These are phyloP conservation scores for Actias luna DNA, from an alignment of 2,888 invertebrate genomes.

Conservation along the genomic window DNA sequence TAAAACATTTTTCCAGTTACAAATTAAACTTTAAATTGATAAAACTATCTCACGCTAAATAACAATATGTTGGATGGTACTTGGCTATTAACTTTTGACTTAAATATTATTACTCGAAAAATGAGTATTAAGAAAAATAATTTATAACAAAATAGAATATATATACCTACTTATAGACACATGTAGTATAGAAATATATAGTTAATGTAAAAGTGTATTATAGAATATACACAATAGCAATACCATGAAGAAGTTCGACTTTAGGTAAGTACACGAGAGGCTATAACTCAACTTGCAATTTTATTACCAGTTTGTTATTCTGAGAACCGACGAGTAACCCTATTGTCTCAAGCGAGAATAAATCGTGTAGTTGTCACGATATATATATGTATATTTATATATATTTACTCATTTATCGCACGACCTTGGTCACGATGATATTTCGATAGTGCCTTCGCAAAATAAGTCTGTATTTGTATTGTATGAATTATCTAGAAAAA, in stretches of 20 bases:
- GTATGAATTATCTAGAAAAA: not conserved
- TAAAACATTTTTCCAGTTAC: no score
- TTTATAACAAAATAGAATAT: no score
- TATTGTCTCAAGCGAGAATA: slow-evolving; percentile 1
- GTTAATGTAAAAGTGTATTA: no score
- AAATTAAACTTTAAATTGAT: no score
- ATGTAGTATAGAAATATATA: no score
- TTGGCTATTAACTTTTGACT: no score
- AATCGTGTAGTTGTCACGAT: slow-evolving; percentile 7
- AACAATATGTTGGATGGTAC: no score
- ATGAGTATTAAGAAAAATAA: no score
- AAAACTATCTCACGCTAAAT: no score
- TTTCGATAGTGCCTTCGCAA: not conserved
- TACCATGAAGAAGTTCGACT: not conserved
- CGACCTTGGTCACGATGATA: not conserved
- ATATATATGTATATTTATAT: not conserved
- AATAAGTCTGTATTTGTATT: not conserved
- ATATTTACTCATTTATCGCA: not conserved
- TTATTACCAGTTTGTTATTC: slow-evolving; percentile 1
- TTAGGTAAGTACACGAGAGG: not conserved
- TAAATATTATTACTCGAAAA: no score
- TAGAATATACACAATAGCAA: no score
- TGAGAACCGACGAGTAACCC: not conserved
- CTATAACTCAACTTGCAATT: slow-evolving; percentile 7
- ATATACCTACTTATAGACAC: no score